A percentile compares a stretch with the other conserved stretches of the same genome.
Conservation (phyloP, 2,888 invertebrate species). For the Ditylenchus weischeri region DNA sequence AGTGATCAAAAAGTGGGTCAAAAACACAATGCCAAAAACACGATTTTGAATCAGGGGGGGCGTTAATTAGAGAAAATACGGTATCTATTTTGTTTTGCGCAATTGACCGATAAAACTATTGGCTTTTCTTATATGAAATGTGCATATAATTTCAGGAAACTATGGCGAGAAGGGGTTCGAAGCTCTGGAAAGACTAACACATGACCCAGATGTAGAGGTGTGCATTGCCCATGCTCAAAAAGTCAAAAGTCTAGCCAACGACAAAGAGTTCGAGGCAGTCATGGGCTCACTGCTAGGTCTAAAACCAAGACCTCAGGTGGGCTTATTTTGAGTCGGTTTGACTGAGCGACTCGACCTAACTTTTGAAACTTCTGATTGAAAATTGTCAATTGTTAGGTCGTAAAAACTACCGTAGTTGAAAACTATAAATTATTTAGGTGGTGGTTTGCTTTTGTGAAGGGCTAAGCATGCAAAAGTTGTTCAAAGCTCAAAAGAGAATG, state of each 20-base stretch:
- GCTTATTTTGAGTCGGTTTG: conserved; percentile 34
- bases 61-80: too few relatives aligned
- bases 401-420: too few relatives aligned
- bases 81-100: too few relatives aligned
- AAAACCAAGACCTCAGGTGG: conserved; percentile 51
- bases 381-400: not conserved
- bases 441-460: conserved; percentile 76
- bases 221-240: conserved; percentile 73
- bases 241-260: conserved; percentile 60
- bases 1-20: too few relatives aligned
- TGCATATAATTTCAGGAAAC: conserved; percentile 66
- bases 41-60: too few relatives aligned
- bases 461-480: conserved; percentile 64
- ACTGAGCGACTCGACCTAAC: too few relatives aligned
- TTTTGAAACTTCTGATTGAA: not conserved
- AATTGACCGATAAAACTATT: too few relatives aligned
- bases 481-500: conserved; percentile 51
- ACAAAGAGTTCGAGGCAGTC: conserved; percentile 46
- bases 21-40: too few relatives aligned
- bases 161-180: conserved; percentile 76
- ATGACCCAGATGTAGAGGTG: conserved; percentile 62
- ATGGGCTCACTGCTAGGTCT: conserved; percentile 39
- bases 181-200: conserved; percentile 65
- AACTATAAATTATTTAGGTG: conserved; percentile 32
- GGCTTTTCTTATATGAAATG: not conserved